A percentile compares a stretch with the other conserved stretches of the same genome.
Conservation (phyloP, 2,888 invertebrate species). For the Thera obeliscata region DNA sequence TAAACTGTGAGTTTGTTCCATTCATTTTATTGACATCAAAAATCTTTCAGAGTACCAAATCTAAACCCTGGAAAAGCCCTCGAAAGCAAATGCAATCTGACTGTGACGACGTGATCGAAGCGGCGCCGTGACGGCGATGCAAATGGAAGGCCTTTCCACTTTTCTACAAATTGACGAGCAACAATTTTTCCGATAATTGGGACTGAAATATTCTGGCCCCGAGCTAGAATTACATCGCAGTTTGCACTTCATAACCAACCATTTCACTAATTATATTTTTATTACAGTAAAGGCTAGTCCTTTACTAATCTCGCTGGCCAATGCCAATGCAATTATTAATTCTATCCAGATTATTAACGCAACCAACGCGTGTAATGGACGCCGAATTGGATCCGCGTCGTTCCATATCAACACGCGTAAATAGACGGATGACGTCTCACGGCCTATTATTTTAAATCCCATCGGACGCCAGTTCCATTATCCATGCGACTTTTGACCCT, state of each 20-base stretch:
- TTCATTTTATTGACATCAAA: background rate
- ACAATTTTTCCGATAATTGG: conserved; percentile 65
- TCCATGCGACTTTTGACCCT: conserved; percentile 49
- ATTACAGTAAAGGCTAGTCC: background rate
- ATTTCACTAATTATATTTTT: background rate
- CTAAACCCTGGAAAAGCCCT: background rate
- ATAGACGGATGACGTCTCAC: conserved; percentile 59
- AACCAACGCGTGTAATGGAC: conserved; percentile 29
- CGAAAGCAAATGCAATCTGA: conserved; percentile 39
- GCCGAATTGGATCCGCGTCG: conserved; percentile 49
- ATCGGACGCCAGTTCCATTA: conserved; percentile 70
- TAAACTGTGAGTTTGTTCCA: background rate
- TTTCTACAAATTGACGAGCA: conserved; percentile 48
- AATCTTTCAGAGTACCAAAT: background rate
- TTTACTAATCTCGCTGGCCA: conserved; percentile 13
- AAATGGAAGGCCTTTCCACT: conserved; percentile 45
- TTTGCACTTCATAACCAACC: background rate
- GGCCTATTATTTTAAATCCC: conserved; percentile 76
- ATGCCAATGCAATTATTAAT: conserved; percentile 24
- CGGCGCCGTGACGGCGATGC: conserved; percentile 42
- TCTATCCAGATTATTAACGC: conserved; percentile 25
- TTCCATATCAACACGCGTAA: conserved; percentile 57
- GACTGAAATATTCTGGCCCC: conserved; percentile 45
- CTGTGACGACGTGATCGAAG: conserved; percentile 41
- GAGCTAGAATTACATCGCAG: background rate